These are phyloP conservation scores for Meteorus colon DNA, from an alignment of 2,888 invertebrate species.

Conservation along the genomic window DNA sequence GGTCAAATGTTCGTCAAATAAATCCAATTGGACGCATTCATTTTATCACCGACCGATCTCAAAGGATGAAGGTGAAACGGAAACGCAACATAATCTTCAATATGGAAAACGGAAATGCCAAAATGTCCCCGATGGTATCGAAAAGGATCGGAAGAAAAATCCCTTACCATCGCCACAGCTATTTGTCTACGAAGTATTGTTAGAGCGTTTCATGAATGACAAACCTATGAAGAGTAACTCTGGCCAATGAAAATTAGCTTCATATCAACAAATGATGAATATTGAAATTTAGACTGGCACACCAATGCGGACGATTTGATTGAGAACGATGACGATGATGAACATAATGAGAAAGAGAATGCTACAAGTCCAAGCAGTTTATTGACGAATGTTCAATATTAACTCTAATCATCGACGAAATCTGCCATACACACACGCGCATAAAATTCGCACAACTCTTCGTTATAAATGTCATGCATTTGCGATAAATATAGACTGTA, in stretches of 20 bases:
- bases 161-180: not conserved
- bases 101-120: not conserved
- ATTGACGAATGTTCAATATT: constrained; percentile 18
- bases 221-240: constrained; percentile 45
- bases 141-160: not conserved
- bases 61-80: not conserved
- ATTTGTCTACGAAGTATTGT: not conserved
- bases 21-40: not conserved
- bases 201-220: not conserved
- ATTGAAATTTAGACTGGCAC: not conserved
- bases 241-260: constrained; percentile 72
- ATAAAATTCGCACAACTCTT: constrained; percentile 47
- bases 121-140: not conserved
- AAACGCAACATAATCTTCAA: not conserved
- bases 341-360: no score
- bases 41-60: not conserved
- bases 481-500: constrained; percentile 42
- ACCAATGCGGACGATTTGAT: no score
- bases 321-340: no score
- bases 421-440: no score
- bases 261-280: constrained; percentile 61
- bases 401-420: not conserved
- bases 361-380: not conserved
- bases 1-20: not conserved
- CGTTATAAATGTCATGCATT: constrained; percentile 37